Evolutionary conservation across 1,140 invertebrate genomes (phyloP), one percentile per base, ranked within the genome.

Genomic region (Drosophila funebris): DNA sequence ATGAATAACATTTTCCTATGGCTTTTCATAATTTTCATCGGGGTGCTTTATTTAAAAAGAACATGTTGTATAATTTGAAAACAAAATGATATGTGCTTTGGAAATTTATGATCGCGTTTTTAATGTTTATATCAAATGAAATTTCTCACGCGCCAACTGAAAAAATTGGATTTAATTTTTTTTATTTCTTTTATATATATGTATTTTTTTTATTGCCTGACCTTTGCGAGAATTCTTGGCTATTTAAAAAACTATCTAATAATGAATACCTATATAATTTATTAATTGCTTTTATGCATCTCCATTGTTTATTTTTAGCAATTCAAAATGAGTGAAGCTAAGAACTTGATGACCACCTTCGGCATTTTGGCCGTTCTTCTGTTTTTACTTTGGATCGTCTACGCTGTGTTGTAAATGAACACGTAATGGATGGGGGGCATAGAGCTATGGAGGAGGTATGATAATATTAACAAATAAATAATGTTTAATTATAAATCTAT

Each of bases 301-400:
- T 11, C 37, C 20, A 16, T 27, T 8, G 56, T 62, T 56, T 62
- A 43, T 36, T 52, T 71, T 61, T 57, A 66, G 78, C 44, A 66
- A 53, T 33, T 22, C 39, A 73, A 76, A 43, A 91, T 91, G 90
- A 90, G 74, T 75, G 90, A 91, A 74, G 76, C 80, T 43, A 73
- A 58, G 41, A 91, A 90, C 54, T 71, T 91, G 53, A 60, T 91
- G 36, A 73, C 90, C 66, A 91, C 89, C 67, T 91, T 91, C 46
- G 63, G 81, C 73, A 90, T 91, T 54, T 69, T 91, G 82, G 85
- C 82, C 60, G 46, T 90, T 7, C 63, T 91, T 4, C 54, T 91
- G 46, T 75, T 90, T 41, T 58, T 75, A 48, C 69, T 91, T 8
- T 91, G 74, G 60, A 70, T 90, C 31, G 73, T 91, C 50, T 91